Base-by-base conservation (phyloP, 2,888 invertebrate species). In the Lasioglossum figueresi region DNA sequence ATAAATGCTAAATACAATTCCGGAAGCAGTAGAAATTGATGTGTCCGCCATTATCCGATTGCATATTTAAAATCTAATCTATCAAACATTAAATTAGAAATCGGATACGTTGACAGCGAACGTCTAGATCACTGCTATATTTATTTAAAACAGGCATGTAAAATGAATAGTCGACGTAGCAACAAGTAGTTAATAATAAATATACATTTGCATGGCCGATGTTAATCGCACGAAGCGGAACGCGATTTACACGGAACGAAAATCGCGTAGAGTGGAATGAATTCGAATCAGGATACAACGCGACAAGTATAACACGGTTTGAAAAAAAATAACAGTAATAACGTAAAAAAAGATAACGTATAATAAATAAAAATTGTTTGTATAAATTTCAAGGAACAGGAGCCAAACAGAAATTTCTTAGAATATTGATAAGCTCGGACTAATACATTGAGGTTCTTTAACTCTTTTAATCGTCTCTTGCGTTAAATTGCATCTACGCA, bases 101-200 rank as follows among this genome's bases (percentile, higher is more conserved):
- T 31, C 31, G 16, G 63, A 63, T 31, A 63, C 16, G 63, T 31
- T 31, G 63, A 63, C 31, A 31, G 31, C 63, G 31, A 16, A 6
- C 31, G 19, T 19, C 31, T 63, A 68, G 66, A 68, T 68, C 34
- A 68, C 23, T 34, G 37, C 12, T 8, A 40, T 40, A 40, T 70
- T 70, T 70, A 70, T 40, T 71, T 71, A 71, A 43, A 8, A 27
- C 66, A 27, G 66, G 66, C 37, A 48, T 68, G 66, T 16, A 27
- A 37, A 40, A 59, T 56, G 37, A 43, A 56, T 40, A 59, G 40
- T 40, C 40, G 0, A 16, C 59, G 75, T 76, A 73, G 76, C 83
- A 82, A 82, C 83, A 83, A 83, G 73, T 81, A 45, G 81, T 81
- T 81, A 82, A 83, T 76, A 73, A 40, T 73, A 82, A 76, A 68